Evolutionary conservation across 2,888 invertebrate genomes (phyloP).

Genomic region (Petrophora chlorosata): DNA sequence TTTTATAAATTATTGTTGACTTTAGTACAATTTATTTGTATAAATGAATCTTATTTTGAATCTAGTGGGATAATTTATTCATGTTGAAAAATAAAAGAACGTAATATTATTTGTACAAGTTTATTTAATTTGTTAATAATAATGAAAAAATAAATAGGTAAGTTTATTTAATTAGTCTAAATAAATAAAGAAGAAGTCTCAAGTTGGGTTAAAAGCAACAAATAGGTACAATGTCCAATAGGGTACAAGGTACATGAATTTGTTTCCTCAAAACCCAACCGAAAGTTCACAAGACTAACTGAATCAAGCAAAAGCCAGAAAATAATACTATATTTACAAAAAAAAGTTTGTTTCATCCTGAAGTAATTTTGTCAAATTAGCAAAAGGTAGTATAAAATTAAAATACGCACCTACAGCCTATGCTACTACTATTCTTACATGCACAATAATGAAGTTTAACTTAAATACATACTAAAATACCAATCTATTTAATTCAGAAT

Average conservation of each 20-base stretch:
- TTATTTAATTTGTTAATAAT: slow-evolving; percentile 74
- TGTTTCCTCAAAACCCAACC: slow-evolving; percentile 81
- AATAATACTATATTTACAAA: slow-evolving; percentile 69
- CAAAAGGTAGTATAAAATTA: slow-evolving; percentile 15
- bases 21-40: slow-evolving; percentile 26
- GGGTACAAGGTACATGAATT: slow-evolving; percentile 32
- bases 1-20: slow-evolving; percentile 6
- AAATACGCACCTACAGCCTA: too few species aligned
- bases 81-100: slow-evolving; percentile 55
- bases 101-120: slow-evolving; percentile 77
- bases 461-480: slow-evolving; percentile 28
- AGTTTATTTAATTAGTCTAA: slow-evolving; percentile 63
- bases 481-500: slow-evolving; percentile 65
- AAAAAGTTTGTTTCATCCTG: slow-evolving; percentile 38
- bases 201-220: slow-evolving; percentile 82
- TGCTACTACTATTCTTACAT: slow-evolving; percentile 18
- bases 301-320: slow-evolving; percentile 51
- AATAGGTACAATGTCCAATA: slow-evolving; percentile 27
- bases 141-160: slow-evolving; percentile 73
- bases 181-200: slow-evolving; percentile 80
- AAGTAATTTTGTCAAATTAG: slow-evolving; percentile 19
- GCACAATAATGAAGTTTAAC: slow-evolving; percentile 20
- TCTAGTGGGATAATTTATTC: slow-evolving; percentile 32
- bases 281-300: slow-evolving; percentile 74
- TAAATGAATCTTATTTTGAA: slow-evolving; percentile 35